Percentiles rank a stretch among this genome's conserved stretches.
Evolutionary conservation across 2,113 vertebrate species (phyloP).

Genomic region (Anhinga rufa): DNA sequence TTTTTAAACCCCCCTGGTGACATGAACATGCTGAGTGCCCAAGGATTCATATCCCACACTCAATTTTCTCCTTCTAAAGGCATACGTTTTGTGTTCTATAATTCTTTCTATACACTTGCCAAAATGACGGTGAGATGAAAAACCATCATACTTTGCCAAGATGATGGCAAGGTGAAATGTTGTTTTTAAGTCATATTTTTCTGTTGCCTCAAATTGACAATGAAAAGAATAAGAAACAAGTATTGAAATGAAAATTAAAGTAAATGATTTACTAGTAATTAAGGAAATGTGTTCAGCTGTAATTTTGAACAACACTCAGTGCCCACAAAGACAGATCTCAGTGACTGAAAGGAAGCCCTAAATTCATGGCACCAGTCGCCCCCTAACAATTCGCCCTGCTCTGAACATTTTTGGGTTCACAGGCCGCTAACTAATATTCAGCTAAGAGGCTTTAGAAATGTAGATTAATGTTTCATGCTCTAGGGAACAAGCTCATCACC

Average conservation of each 20-base stretch:
- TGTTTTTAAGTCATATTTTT: not conserved
- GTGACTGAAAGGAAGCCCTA: not conserved
- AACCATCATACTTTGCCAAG: not conserved
- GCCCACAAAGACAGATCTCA: not conserved
- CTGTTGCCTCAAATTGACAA: not conserved
- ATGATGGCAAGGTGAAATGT: not conserved
- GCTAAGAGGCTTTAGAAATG: constrained; percentile 56
- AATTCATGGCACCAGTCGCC: not conserved
- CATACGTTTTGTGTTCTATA: not conserved
- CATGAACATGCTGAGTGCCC: not conserved
- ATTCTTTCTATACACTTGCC: not conserved
- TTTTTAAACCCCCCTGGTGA: not conserved
- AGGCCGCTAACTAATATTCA: not conserved
- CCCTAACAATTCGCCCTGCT: not conserved
- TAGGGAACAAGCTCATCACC: constrained; percentile 54
- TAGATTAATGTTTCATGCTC: constrained; percentile 59
- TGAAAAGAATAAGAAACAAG: not conserved
- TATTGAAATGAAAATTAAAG: not conserved
- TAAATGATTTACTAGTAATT: not conserved
- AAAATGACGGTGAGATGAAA: not conserved
- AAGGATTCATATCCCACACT: not conserved
- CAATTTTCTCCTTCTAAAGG: not conserved
- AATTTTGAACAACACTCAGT: not conserved
- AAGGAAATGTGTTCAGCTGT: not conserved
- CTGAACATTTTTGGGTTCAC: not conserved